phyloP scores from a whole-genome alignment of 2,113 vertebrate genomes.

The Oncorhynchus gorbuscha region DNA sequence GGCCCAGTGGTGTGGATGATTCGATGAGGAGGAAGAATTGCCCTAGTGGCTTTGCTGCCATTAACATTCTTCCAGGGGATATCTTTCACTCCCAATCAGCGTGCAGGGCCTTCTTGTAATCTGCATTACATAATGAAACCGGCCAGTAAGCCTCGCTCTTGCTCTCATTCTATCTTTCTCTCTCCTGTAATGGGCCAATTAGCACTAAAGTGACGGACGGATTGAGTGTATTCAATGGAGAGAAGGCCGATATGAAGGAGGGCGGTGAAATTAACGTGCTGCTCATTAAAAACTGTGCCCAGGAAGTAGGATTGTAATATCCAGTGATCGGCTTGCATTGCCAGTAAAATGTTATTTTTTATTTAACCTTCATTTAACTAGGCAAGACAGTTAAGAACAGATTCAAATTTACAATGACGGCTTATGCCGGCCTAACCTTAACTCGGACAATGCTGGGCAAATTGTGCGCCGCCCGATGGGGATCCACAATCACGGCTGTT shows the following conservation, averaged over 20 bases:
- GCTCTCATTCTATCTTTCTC: too few species aligned
- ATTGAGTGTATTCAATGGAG: background rate
- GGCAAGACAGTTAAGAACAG: too few species aligned
- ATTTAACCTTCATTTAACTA: too few species aligned
- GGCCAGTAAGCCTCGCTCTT: conserved; percentile 9
- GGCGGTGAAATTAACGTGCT: background rate
- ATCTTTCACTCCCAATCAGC: conserved; percentile 62
- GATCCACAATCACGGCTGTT: too few species aligned
- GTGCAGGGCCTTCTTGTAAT: conserved; percentile 47
- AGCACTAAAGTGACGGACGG: background rate
- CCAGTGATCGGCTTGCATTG: background rate
- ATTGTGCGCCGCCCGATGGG: too few species aligned
- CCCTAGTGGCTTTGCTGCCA: conserved; percentile 40
- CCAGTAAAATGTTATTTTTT: background rate
- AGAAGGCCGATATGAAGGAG: background rate
- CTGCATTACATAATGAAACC: conserved; percentile 58
- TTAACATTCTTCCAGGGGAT: conserved; percentile 69
- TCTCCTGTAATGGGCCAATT: conserved; percentile 31
- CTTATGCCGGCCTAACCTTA: too few species aligned
- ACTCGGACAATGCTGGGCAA: too few species aligned
- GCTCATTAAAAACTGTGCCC: background rate
- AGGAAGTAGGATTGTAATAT: background rate
- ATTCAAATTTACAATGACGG: too few species aligned
- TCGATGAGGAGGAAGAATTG: conserved; percentile 30
- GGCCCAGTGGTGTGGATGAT: conserved; percentile 37